Conservation (phyloP, 1,140 invertebrate species). For the Brachionus sp. region DNA sequence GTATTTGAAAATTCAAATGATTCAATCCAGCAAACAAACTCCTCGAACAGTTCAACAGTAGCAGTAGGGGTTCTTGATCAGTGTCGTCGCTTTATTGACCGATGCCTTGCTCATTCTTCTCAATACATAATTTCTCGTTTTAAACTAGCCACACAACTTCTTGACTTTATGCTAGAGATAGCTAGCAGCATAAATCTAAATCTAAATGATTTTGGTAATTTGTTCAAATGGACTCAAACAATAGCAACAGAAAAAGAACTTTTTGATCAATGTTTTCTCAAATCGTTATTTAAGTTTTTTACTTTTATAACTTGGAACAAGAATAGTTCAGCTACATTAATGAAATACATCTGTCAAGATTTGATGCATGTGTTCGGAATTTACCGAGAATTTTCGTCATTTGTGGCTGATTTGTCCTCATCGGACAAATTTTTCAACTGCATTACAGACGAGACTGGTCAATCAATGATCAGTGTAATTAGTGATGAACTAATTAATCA, state of each 20-base stretch:
- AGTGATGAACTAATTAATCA: conserved; percentile 21
- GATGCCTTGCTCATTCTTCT: not conserved
- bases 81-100: conserved; percentile 18
- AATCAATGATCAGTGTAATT: conserved; percentile 4
- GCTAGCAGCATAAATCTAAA: not conserved
- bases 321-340: conserved; percentile 34
- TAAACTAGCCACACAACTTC: not conserved
- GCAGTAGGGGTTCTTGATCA: conserved; percentile 22
- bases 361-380: conserved; percentile 25
- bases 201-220: conserved; percentile 12
- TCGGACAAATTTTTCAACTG: conserved; percentile 20
- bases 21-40: not conserved
- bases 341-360: conserved; percentile 43
- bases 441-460: conserved; percentile 7
- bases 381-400: not conserved
- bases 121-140: not conserved
- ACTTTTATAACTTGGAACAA: conserved; percentile 45
- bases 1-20: conserved; percentile 25
- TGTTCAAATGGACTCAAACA: conserved; percentile 44
- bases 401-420: conserved; percentile 7
- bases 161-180: conserved; percentile 35
- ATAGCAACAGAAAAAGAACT: not conserved
- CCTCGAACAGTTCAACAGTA: conserved; percentile 31
- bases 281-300: conserved; percentile 37
- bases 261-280: conserved; percentile 6